A percentile compares a stretch with the other conserved stretches of the same genome.
These are phyloP conservation scores for Oceanodroma tethys DNA, from an alignment of 2,113 vertebrate genomes.

Conservation along the genomic window DNA sequence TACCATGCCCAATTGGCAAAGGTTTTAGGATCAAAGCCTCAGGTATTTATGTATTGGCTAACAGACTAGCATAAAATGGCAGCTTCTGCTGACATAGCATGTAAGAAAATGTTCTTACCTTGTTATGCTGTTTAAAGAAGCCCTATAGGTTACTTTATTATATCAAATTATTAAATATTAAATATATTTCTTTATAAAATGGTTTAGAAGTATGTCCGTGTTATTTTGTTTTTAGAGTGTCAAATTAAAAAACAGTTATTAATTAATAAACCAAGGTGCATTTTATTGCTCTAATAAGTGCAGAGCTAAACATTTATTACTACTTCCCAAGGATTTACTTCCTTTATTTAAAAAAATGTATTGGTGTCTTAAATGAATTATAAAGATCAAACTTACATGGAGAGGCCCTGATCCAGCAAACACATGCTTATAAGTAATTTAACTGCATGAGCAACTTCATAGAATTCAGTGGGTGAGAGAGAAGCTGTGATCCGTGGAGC, in stretches of 20 bases:
- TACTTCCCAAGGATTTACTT: neutral
- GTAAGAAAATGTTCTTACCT: neutral
- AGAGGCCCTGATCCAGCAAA: constrained; percentile 22
- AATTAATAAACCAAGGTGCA: neutral
- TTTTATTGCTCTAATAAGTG: neutral
- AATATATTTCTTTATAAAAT: neutral
- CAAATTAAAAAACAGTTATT: neutral
- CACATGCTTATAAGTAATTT: neutral
- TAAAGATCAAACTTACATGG: neutral
- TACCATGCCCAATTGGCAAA: neutral
- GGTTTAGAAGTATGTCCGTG: neutral
- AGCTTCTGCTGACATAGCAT: neutral
- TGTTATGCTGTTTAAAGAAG: neutral
- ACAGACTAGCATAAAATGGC: neutral
- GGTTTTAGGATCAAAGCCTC: neutral
- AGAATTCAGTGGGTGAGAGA: constrained; percentile 41
- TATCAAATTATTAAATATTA: neutral
- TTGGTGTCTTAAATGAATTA: neutral
- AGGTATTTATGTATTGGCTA: neutral
- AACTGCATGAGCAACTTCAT: constrained; percentile 13
- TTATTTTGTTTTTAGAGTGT: neutral
- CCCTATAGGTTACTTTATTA: neutral
- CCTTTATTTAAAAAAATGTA: neutral
- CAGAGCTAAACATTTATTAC: constrained; percentile 1
- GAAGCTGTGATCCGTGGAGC: constrained; percentile 5